Base-by-base conservation (phyloP, 64 coral and sea anemone species). In the Montipora foliosa region DNA sequence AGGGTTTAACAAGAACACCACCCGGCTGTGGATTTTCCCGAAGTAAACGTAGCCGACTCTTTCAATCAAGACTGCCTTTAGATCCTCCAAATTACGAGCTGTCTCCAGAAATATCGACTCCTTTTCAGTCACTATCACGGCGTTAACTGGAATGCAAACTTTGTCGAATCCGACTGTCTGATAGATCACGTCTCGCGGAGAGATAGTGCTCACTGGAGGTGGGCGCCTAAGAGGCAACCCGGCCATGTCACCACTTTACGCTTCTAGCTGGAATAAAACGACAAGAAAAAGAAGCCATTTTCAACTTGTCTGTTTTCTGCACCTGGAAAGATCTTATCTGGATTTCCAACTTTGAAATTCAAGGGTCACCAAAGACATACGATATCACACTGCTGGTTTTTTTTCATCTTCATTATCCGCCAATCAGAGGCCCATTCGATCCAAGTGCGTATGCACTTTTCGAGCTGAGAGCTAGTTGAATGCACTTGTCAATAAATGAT, bases 1-100 rank as follows among this genome's bases (percentile, higher is more conserved):
- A 86, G 44, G 44, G 22, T 86, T 86, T 9, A 86, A 66, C 46
- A 86, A 86, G 66, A 71, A 86, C 46, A 86, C 82, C 19, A 71
- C 6, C 8, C 82, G 82, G 17, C 44, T 13, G 44, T 68, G 44
- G 1, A 86, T 86, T 86, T 51, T 86, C 6, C 82, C 82, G 10
- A 68, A 71, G 82, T 86, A 72, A 86, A 86, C 82, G 44, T 86
- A 86, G 4, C 82, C 82, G 24, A 64, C 66, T 9, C 19, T 66
- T 22, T 45, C 45, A 50, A 86, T 86, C 46, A 86, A 13, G 15
- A 86, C 66, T 2, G 82, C 82, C 20, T 86, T 86, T 19, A 86
- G 66, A 16, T 86, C 82, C 66, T 86, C 47, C 45, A 86, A 86
- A 19, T 44, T 71, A 45, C 19, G 68, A 3, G 82, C 82, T 17